These are phyloP conservation scores for Ophion ellenae DNA, from an alignment of 2,888 invertebrate species.

Conservation along the genomic window DNA sequence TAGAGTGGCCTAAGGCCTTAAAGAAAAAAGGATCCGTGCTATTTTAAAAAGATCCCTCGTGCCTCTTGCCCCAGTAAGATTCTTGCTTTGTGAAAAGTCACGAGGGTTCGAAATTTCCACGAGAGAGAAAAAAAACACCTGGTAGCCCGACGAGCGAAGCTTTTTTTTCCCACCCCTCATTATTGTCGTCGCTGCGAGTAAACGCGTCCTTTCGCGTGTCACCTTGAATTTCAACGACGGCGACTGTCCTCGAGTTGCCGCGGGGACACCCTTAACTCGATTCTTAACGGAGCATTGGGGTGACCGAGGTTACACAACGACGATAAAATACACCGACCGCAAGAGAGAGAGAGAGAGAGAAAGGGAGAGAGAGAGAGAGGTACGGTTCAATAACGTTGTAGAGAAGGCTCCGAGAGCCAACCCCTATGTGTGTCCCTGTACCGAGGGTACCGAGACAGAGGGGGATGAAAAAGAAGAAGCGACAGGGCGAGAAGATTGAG, in stretches of 20 bases:
- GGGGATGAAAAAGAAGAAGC: constrained; percentile 45
- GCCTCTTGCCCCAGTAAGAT: no score
- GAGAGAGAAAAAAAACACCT: background rate
- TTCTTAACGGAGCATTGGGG: constrained; percentile 27
- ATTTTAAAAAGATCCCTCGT: no score
- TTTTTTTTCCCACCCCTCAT: background rate
- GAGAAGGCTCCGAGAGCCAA: background rate
- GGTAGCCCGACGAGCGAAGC: no score
- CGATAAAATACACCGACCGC: background rate
- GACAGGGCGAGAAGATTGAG: constrained; percentile 48
- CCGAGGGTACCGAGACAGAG: constrained; percentile 7
- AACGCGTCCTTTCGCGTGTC: background rate
- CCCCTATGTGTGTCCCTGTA: background rate
- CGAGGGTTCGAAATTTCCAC: background rate
- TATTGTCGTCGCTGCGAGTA: background rate
- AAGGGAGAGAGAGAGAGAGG: background rate
- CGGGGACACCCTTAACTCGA: constrained; percentile 34
- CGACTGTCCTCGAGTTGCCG: background rate
- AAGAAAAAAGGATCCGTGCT: no score
- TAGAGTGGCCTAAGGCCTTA: no score
- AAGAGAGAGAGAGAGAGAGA: constrained; percentile 22
- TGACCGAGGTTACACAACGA: constrained; percentile 7
- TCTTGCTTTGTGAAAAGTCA: background rate
- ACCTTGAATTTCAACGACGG: background rate
- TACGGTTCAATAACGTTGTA: background rate